phyloP scores from a whole-genome alignment of 2,113 vertebrate genomes.

The Cricetomys ansorgei region DNA sequence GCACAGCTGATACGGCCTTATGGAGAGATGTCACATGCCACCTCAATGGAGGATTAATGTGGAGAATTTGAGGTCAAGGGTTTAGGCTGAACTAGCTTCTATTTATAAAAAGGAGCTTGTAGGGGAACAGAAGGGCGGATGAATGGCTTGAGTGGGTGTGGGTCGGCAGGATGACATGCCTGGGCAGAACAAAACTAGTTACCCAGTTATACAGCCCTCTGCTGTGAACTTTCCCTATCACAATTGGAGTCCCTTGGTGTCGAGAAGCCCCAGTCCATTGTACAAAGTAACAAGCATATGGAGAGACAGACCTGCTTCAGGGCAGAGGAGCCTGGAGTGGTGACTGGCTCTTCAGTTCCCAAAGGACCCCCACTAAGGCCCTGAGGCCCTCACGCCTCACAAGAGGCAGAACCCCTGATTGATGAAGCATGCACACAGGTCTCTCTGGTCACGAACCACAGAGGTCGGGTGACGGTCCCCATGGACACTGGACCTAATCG shows the following conservation, averaged over 20 bases:
- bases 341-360: too few relatives aligned
- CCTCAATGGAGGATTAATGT: constrained; percentile 67
- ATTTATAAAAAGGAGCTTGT: constrained; percentile 83
- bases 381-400: background rate
- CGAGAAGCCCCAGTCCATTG: background rate
- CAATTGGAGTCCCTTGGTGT: background rate
- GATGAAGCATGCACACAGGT: rapidly evolving
- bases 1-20: constrained; percentile 79
- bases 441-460: background rate
- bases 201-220: too few relatives aligned
- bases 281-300: background rate
- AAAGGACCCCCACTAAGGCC: background rate
- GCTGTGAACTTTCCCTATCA: background rate
- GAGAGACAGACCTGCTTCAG: background rate
- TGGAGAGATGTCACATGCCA: constrained; percentile 79
- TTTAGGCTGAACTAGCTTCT: constrained; percentile 77
- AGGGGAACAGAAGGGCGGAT: constrained; percentile 5
- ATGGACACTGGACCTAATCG: too few relatives aligned
- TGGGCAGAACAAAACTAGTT: background rate
- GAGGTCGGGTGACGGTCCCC: background rate
- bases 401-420: background rate
- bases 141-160: background rate
- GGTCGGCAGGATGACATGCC: background rate
- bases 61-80: constrained; percentile 85
- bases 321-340: background rate